Percentiles rank a stretch among this genome's conserved stretches.
Conservation (phyloP, 2,888 invertebrate genomes). For the Cheilosia variabilis region DNA sequence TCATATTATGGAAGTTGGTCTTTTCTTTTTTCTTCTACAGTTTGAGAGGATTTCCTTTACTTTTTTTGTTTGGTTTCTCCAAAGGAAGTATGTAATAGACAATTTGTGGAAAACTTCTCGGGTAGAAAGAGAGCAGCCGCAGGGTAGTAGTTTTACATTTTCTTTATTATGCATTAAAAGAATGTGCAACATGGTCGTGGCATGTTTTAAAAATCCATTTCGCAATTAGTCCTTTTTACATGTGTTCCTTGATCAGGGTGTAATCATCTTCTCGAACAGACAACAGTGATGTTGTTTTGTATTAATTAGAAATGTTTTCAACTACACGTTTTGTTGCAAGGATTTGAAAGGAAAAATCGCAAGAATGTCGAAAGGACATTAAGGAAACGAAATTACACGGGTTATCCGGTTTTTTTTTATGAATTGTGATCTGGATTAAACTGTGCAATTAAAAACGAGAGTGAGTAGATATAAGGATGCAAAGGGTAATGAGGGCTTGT, state of each 20-base stretch:
- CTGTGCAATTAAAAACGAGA: no score
- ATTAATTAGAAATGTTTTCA: slow-evolving; percentile 47
- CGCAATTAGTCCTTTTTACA: slow-evolving; percentile 57
- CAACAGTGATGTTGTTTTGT: slow-evolving; percentile 5
- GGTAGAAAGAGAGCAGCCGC: slow-evolving; percentile 36
- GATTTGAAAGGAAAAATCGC: background rate
- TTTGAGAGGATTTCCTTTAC: background rate
- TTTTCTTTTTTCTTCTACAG: background rate
- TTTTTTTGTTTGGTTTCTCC: background rate
- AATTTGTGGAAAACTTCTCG: slow-evolving; percentile 54
- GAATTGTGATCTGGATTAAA: no score
- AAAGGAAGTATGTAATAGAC: slow-evolving; percentile 11
- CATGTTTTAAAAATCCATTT: slow-evolving; percentile 44
- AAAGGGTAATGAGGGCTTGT: no score
- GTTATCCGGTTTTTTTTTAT: background rate
- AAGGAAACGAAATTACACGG: background rate
- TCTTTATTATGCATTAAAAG: slow-evolving; percentile 42
- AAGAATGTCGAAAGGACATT: background rate
- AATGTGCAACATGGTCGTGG: slow-evolving; percentile 50
- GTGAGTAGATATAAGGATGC: no score
- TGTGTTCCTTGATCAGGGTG: slow-evolving; percentile 53
- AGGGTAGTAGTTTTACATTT: slow-evolving; percentile 66
- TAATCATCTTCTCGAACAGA: background rate
- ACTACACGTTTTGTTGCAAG: background rate
- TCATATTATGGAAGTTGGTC: slow-evolving; percentile 19